Conservation (phyloP, 2,113 vertebrate genomes). For the Cololabis saira region DNA sequence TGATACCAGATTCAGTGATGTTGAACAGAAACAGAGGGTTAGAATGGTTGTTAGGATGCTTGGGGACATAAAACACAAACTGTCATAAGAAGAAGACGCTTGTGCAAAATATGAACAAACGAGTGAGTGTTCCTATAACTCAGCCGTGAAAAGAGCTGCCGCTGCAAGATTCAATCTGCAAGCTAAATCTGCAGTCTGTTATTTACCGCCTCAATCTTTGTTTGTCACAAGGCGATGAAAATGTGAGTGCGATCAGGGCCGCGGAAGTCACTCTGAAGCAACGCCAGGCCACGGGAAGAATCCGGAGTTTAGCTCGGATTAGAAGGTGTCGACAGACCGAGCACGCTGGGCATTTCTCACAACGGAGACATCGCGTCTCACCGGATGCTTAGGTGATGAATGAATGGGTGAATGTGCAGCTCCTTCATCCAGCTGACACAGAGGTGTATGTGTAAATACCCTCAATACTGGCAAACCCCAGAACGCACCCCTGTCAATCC, state of each 20-base stretch:
- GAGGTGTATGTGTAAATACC: too few species aligned
- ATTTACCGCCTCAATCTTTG: conserved; percentile 29
- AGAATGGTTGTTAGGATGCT: background rate
- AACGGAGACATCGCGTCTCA: conserved; percentile 27
- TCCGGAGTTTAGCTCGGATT: conserved; percentile 24
- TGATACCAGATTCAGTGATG: too few species aligned
- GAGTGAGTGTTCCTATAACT: conserved; percentile 17
- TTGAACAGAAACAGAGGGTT: conserved; percentile 6
- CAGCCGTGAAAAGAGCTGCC: background rate
- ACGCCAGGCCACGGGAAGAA: conserved; percentile 18
- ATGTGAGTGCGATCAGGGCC: conserved; percentile 13
- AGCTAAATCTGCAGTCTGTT: conserved; percentile 9
- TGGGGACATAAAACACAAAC: background rate
- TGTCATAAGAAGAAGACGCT: background rate
- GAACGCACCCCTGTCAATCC: conserved; percentile 11
- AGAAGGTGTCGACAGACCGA: conserved; percentile 15
- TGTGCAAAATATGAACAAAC: too few species aligned
- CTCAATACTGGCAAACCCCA: background rate
- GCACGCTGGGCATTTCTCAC: background rate
- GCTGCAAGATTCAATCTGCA: background rate
- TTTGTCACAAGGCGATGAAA: conserved; percentile 17
- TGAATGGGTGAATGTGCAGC: background rate
- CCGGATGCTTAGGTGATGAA: conserved; percentile 45
- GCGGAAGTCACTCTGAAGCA: conserved; percentile 38
- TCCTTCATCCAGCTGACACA: background rate